Conservation (phyloP, 30 jellyfish, hydroid and myxozoan species). For the Hydra vulgaris region DNA sequence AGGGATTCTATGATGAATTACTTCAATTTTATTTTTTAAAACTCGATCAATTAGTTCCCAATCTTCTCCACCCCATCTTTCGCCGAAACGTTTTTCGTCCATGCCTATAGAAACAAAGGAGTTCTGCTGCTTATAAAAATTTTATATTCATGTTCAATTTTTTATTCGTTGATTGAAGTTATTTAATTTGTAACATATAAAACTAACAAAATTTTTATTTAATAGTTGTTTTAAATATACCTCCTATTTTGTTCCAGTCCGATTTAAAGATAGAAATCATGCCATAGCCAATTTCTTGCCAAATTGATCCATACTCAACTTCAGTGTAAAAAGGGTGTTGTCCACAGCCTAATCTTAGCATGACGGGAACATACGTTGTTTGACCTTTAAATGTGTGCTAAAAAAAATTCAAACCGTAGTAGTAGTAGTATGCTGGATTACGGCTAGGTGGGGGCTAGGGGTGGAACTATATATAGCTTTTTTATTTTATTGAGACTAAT, state of each 20-base stretch:
- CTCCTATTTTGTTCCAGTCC: slow-evolving; percentile 88
- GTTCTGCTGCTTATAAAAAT: too few species aligned
- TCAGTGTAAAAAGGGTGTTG: slow-evolving; percentile 71
- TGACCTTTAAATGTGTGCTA: slow-evolving; percentile 71
- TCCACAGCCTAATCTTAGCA: slow-evolving; percentile 52
- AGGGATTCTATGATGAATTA: slow-evolving; percentile 71
- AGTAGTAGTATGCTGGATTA: too few species aligned
- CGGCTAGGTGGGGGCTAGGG: too few species aligned
- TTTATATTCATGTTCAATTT: too few species aligned
- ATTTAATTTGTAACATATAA: too few species aligned
- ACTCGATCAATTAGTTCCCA: slow-evolving; percentile 93
- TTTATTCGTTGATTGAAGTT: too few species aligned
- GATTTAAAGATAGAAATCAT: slow-evolving; percentile 64
- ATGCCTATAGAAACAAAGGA: slow-evolving; percentile 43
- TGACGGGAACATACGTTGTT: slow-evolving; percentile 62
- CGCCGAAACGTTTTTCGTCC: slow-evolving; percentile 60
- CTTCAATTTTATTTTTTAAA: slow-evolving; percentile 36
- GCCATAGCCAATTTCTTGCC: slow-evolving; percentile 89
- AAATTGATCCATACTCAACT: slow-evolving; percentile 21
- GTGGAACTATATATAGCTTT: too few species aligned
- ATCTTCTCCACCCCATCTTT: slow-evolving; percentile 97
- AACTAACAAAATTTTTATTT: too few species aligned
- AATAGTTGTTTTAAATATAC: slow-evolving; percentile 32
- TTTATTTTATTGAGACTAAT: too few species aligned
- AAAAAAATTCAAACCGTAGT: slow-evolving; percentile 1